Evolutionary conservation across 2,888 invertebrate genomes (phyloP).

Genomic region (Neria commutata): DNA sequence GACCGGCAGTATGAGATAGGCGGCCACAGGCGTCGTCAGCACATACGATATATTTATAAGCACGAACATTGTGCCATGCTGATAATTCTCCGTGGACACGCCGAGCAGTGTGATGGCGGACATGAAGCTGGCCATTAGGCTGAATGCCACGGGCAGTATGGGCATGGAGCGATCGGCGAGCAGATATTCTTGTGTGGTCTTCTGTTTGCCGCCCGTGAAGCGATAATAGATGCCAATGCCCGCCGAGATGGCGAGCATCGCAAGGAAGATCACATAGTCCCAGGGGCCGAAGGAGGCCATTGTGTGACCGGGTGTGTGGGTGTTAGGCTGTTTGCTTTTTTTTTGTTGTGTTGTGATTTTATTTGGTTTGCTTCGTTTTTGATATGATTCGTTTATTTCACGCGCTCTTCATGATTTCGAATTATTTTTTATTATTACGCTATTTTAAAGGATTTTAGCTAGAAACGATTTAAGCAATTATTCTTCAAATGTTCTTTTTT

Average conservation of each 20-base stretch:
- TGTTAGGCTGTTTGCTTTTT: background rate
- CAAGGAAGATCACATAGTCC: slow-evolving; percentile 78
- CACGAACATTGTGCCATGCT: slow-evolving; percentile 80
- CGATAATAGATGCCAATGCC: slow-evolving; percentile 84
- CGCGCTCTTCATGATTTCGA: background rate
- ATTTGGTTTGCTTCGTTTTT: background rate
- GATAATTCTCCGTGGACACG: slow-evolving; percentile 85
- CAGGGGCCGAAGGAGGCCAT: slow-evolving; percentile 66
- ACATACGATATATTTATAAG: slow-evolving; percentile 78
- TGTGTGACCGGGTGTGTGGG: slow-evolving; percentile 14
- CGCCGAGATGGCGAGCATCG: slow-evolving; percentile 74
- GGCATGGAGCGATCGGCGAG: slow-evolving; percentile 83
- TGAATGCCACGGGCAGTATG: slow-evolving; percentile 81
- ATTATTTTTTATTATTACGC: background rate
- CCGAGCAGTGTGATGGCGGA: slow-evolving; percentile 90
- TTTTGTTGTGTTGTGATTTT: background rate
- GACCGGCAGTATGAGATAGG: slow-evolving; percentile 81
- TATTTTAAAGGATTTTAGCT: too few relatives aligned
- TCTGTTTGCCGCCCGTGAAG: slow-evolving; percentile 83
- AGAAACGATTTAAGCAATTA: too few relatives aligned
- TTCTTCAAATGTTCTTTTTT: too few relatives aligned
- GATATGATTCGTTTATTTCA: background rate
- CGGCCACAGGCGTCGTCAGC: slow-evolving; percentile 78
- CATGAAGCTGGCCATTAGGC: slow-evolving; percentile 93
- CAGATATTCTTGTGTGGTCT: slow-evolving; percentile 85